phyloP scores from a whole-genome alignment of 2,888 invertebrate species.

The Onchidella celtica region DNA sequence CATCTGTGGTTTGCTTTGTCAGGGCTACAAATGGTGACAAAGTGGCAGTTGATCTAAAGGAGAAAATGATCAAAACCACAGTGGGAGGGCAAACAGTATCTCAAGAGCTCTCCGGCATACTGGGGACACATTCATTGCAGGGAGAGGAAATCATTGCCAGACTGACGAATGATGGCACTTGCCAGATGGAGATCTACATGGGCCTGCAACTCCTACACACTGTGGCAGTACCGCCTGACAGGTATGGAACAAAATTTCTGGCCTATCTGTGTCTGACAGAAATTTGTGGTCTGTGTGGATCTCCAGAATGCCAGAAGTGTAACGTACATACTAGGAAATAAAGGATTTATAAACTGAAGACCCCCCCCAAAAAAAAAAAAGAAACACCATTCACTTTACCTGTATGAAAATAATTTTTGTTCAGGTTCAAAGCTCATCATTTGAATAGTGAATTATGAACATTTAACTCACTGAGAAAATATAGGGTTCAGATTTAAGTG shows the following conservation, averaged over 20 bases:
- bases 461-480: too few species aligned
- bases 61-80: neutral
- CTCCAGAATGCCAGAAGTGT: too few species aligned
- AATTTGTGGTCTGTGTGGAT: too few species aligned
- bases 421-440: too few species aligned
- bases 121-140: neutral
- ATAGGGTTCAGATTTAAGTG: too few species aligned
- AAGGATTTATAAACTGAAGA: too few species aligned
- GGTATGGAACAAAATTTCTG: slow-evolving; percentile 21
- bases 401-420: too few species aligned
- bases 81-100: neutral
- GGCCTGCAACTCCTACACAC: slow-evolving; percentile 20
- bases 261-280: neutral
- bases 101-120: neutral
- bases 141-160: slow-evolving; percentile 19
- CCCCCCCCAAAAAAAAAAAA: too few species aligned
- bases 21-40: slow-evolving; percentile 18
- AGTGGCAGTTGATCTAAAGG: slow-evolving; percentile 18
- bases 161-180: neutral
- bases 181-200: slow-evolving; percentile 23
- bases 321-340: too few species aligned
- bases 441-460: too few species aligned
- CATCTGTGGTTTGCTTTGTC: too few species aligned
- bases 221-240: slow-evolving; percentile 16
- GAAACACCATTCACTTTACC: too few species aligned